phyloP scores from a whole-genome alignment of 2,797 vertebrate species.

The Toxotes lorentzi region DNA sequence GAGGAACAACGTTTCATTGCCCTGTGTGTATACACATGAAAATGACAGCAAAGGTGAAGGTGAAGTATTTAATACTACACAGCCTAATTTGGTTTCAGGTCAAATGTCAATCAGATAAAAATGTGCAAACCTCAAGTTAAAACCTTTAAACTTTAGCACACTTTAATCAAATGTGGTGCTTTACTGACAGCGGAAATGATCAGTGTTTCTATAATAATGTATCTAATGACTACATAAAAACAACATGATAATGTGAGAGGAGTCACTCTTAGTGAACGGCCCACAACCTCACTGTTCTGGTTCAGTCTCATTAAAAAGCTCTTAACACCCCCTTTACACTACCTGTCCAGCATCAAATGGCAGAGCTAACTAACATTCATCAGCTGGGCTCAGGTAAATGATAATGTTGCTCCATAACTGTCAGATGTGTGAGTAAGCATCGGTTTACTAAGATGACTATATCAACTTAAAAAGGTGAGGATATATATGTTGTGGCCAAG shows the following conservation, averaged over 20 bases:
- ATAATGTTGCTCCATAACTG: too few species aligned
- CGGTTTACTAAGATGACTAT: too few species aligned
- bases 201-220: not conserved
- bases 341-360: not conserved
- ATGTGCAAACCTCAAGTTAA: not conserved
- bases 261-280: accelerated
- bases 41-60: not conserved
- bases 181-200: not conserved
- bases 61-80: not conserved
- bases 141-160: not conserved
- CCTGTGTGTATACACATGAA: not conserved
- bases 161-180: not conserved
- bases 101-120: not conserved
- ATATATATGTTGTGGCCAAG: too few species aligned
- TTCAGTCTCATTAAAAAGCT: not conserved
- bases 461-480: too few species aligned
- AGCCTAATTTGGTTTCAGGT: not conserved
- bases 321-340: not conserved
- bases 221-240: not conserved
- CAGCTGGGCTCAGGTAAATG: too few species aligned
- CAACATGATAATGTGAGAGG: not conserved
- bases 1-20: not conserved
- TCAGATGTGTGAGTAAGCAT: too few species aligned
- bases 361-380: not conserved
- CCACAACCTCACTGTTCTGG: not conserved